Evolutionary conservation across 2,888 invertebrate species (phyloP).

Genomic region (Cephus nigrinus): DNA sequence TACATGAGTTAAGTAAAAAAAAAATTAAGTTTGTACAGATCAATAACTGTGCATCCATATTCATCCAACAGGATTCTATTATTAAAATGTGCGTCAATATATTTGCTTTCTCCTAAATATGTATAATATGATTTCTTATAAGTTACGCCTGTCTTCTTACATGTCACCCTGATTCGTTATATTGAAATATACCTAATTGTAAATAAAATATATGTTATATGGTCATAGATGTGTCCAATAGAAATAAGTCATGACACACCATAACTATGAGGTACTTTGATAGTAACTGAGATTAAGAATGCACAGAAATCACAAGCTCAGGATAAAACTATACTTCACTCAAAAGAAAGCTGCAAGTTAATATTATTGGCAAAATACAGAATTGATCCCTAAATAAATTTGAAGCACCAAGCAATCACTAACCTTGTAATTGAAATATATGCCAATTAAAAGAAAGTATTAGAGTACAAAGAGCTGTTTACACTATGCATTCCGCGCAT

Average conservation of each 20-base stretch:
- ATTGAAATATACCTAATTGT: slow-evolving; percentile 3
- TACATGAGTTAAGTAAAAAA: neutral
- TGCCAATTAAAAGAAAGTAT: neutral
- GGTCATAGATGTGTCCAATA: neutral
- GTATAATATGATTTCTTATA: neutral
- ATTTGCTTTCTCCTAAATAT: neutral
- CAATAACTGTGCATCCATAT: neutral
- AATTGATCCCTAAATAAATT: neutral
- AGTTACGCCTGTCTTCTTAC: slow-evolving; percentile 2
- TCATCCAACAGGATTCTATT: neutral
- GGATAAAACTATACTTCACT: neutral
- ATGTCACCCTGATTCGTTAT: slow-evolving; percentile 18
- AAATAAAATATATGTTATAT: slow-evolving; percentile 3
- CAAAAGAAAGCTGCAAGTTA: neutral
- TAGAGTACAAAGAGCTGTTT: neutral
- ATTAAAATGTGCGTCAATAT: neutral
- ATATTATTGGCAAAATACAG: neutral
- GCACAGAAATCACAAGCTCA: neutral
- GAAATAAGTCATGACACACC: neutral
- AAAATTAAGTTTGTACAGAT: neutral
- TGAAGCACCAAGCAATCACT: neutral
- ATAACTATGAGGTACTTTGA: neutral
- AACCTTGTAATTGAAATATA: neutral
- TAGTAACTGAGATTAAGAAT: neutral
- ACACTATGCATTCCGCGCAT: neutral